Evolutionary conservation across 2,888 invertebrate species (phyloP), one percentile per base, ranked within the genome.

Genomic region (Notocelia uddmanniana): DNA sequence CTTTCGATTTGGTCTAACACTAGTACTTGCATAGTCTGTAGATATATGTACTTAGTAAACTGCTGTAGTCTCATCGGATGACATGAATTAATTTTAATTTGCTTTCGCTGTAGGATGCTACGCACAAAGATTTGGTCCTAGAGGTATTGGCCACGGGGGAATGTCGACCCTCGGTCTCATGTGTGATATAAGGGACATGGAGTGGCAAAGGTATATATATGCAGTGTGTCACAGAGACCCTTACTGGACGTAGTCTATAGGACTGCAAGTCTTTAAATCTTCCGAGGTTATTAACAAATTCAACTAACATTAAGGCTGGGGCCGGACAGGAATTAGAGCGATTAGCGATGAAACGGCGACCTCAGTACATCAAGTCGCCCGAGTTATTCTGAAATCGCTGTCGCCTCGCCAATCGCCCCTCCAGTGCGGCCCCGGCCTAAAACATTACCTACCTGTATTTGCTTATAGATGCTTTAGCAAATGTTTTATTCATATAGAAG

Each of bases 111-210:
- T 92, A 97, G 97, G 97, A 94, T 99, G 98, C 95, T 98, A 99
- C 96, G 98, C 98, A 89, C 97, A 98, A 94, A 97, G 96, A 95
- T 98, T 97, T 95, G 98, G 98, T 83, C 98, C 98, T 83, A 97
- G 98, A 94, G 98, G 98, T 89, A 96, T 98, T 94, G 98, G 98
- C 87, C 98, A 97, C 93, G 97, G 98, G 84, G 97, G 98, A 88
- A 97, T 98, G 89, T 96, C 96, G 83, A 96, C 96, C 90, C 95
- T 97, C 89, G 97, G 97, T 87, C 95, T 97, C 89, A 97, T 96
- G 95, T 97, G 96, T 94, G 97, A 97, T 95, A 95, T 97, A 94
- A 96, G 94, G 95, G 97, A 97, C 94, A 86, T 90, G 85, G 95
- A 96, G 88, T 95, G 96, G 95, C 96, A 96, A 94, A 96, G 96